A percentile compares a stretch with the other conserved stretches of the same genome.
These are phyloP conservation scores for Acipenser transmontanus DNA, from an alignment of 2,797 vertebrate genomes.

Conservation along the genomic window DNA sequence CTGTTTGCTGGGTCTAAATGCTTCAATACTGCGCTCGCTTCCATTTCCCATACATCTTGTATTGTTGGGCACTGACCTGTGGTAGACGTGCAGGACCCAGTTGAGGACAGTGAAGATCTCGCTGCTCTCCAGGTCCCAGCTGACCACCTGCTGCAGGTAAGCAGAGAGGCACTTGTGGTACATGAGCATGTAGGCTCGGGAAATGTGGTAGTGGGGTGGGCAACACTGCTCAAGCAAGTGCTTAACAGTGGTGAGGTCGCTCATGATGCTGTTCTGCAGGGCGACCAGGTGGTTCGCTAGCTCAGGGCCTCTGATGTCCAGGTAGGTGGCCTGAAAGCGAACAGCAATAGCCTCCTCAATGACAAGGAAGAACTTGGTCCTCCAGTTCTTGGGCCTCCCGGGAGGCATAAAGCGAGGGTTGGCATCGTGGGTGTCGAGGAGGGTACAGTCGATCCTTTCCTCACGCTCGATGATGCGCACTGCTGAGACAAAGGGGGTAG, in stretches of 20 bases:
- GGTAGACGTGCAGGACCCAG: constrained; percentile 80
- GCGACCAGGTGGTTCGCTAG: constrained; percentile 74
- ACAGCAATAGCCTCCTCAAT: constrained; percentile 58
- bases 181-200: constrained; percentile 64
- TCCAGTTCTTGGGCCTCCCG: constrained; percentile 81
- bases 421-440: constrained; percentile 48
- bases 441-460: constrained; percentile 62
- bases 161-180: constrained; percentile 69
- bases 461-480: constrained; percentile 88
- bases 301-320: constrained; percentile 55
- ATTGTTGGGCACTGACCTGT: constrained; percentile 63
- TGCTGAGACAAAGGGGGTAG: constrained; percentile 79
- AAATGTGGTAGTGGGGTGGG: constrained; percentile 75
- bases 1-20: too few relatives aligned
- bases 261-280: constrained; percentile 72
- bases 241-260: constrained; percentile 73
- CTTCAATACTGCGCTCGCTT: too few relatives aligned
- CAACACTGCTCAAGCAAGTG: constrained; percentile 85
- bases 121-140: constrained; percentile 78
- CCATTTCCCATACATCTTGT: too few relatives aligned
- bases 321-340: constrained; percentile 60
- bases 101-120: constrained; percentile 84
- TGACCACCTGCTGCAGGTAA: constrained; percentile 75
- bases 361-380: constrained; percentile 71
- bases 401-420: constrained; percentile 53